A percentile compares a stretch with the other conserved stretches of the same genome.
Evolutionary conservation across 2,797 vertebrate genomes (phyloP).

Genomic region (Lagothrix lagotricha): DNA sequence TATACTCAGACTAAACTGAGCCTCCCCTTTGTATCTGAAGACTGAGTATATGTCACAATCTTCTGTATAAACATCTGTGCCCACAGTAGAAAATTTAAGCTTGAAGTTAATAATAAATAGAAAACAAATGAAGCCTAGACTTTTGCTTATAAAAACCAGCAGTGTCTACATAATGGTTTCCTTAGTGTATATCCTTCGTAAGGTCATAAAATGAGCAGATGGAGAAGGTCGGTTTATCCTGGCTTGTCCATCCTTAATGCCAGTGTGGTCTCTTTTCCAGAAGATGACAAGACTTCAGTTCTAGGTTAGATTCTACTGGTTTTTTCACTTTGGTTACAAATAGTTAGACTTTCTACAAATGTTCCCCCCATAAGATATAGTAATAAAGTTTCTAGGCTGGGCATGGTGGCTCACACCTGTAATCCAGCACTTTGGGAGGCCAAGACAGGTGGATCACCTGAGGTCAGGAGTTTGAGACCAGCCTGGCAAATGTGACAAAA

Average conservation of each 20-base stretch:
- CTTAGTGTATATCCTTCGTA: not conserved
- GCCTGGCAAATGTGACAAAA: too few relatives aligned
- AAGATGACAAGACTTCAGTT: not conserved
- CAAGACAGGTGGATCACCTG: too few relatives aligned
- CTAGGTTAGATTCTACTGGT: not conserved
- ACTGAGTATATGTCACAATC: not conserved
- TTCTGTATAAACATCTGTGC: not conserved
- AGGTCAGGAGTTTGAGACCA: too few relatives aligned
- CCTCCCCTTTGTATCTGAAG: not conserved
- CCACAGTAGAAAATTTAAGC: not conserved
- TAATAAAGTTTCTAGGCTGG: not conserved
- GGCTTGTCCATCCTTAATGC: not conserved
- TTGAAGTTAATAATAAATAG: not conserved
- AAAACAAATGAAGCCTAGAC: not conserved
- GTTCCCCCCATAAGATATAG: not conserved
- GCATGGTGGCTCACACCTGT: too few relatives aligned
- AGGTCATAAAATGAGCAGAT: not conserved
- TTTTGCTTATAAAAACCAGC: not conserved
- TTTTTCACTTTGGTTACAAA: slow-evolving; percentile 4
- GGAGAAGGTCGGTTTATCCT: not conserved
- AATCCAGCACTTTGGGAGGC: too few relatives aligned
- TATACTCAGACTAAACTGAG: not conserved
- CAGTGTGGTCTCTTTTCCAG: not conserved
- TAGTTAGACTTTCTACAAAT: not conserved
- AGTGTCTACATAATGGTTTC: not conserved